phyloP scores from a whole-genome alignment of 2,797 vertebrate genomes.

The Trachurus trachurus region DNA sequence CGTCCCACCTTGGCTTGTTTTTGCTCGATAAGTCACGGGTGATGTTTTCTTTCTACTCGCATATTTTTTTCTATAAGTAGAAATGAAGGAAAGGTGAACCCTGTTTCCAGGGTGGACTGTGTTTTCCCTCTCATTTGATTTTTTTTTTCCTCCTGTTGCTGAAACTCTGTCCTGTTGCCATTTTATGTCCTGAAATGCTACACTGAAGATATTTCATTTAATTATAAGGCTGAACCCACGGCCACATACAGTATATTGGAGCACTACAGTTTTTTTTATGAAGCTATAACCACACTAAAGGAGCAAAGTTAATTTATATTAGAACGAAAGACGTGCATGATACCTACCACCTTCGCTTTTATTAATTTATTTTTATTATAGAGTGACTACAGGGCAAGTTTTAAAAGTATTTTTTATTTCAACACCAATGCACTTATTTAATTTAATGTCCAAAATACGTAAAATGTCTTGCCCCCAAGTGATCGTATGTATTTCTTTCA shows the following conservation, averaged over 20 bases:
- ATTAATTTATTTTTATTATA: background rate
- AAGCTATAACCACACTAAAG: background rate
- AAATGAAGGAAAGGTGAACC: constrained; percentile 60
- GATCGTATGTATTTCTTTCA: background rate
- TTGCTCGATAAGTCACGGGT: constrained; percentile 77
- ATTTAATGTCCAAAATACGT: background rate
- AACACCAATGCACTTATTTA: background rate
- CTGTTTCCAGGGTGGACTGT: constrained; percentile 37
- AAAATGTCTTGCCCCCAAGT: background rate
- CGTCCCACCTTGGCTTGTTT: constrained; percentile 79
- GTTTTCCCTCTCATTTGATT: constrained; percentile 23
- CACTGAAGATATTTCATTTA: constrained; percentile 12
- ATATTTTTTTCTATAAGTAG: constrained; percentile 52
- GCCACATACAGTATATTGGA: background rate
- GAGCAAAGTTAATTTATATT: background rate
- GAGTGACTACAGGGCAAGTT: background rate
- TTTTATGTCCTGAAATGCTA: constrained; percentile 38
- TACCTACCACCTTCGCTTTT: background rate
- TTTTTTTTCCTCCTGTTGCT: background rate
- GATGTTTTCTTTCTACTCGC: constrained; percentile 58
- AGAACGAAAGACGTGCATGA: background rate
- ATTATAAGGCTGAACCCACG: constrained; percentile 10
- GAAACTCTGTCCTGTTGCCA: constrained; percentile 16
- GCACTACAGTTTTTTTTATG: background rate
- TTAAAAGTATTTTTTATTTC: background rate